Percentiles rank a stretch among this genome's conserved stretches.
Evolutionary conservation across 1,140 invertebrate genomes (phyloP).

Genomic region (Agrypnia vestita): DNA sequence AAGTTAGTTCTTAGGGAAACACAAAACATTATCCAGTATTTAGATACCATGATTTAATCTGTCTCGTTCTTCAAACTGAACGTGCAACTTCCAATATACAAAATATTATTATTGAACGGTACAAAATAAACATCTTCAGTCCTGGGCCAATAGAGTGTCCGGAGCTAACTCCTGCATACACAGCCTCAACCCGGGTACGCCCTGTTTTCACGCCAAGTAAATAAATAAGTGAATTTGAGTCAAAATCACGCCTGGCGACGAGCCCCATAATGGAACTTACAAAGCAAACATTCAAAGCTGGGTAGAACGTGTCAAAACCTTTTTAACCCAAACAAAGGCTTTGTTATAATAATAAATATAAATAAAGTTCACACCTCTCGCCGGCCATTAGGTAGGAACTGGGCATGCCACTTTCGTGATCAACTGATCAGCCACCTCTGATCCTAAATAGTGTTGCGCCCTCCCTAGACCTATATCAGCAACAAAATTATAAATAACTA

Average conservation of each 20-base stretch:
- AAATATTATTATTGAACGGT: neutral
- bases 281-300: slow-evolving; percentile 12
- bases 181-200: neutral
- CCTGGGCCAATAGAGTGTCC: slow-evolving; percentile 5
- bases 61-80: neutral
- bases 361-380: slow-evolving; percentile 1
- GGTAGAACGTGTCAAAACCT: slow-evolving; percentile 40
- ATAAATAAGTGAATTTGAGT: neutral
- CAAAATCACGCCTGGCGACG: slow-evolving; percentile 9
- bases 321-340: slow-evolving; percentile 37
- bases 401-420: no score
- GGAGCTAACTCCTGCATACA: slow-evolving; percentile 16
- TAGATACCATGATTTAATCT: no score
- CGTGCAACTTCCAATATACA: neutral
- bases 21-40: no score
- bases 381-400: no score
- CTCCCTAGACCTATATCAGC: no score
- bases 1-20: no score
- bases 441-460: no score
- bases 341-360: neutral
- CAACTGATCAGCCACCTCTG: no score
- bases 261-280: slow-evolving; percentile 6
- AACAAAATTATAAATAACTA: no score
- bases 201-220: slow-evolving; percentile 21
- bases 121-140: neutral